Evolutionary conservation across 2,113 vertebrate species (phyloP).

Genomic region (Pao palembangensis): DNA sequence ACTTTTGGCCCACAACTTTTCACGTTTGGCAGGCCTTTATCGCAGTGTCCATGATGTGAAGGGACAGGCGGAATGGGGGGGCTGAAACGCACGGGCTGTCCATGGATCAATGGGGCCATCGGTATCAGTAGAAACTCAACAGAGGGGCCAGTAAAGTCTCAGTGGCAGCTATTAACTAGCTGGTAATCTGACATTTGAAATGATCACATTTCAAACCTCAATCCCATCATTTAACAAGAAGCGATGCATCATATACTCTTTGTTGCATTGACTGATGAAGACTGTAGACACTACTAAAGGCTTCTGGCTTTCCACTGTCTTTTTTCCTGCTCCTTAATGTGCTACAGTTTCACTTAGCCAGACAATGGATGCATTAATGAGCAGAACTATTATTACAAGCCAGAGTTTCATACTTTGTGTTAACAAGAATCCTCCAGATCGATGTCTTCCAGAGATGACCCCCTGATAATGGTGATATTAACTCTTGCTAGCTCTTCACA

Average conservation of each 20-base stretch:
- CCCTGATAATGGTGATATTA: conserved; percentile 56
- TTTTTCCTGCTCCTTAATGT: conserved; percentile 4
- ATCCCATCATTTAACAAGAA: conserved; percentile 2
- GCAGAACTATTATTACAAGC: conserved; percentile 24
- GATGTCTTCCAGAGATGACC: conserved; percentile 57
- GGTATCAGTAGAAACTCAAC: conserved; percentile 57
- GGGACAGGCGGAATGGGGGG: conserved; percentile 33
- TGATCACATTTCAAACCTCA: conserved; percentile 30
- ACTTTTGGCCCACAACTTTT: conserved; percentile 78
- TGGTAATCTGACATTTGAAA: conserved; percentile 43
- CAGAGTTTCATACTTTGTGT: conserved; percentile 35
- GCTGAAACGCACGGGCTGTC: conserved; percentile 39
- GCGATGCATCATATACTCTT: conserved; percentile 11
- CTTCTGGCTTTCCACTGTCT: conserved; percentile 6
- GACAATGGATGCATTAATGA: conserved; percentile 25
- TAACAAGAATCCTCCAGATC: conserved; percentile 46
- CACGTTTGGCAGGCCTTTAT: conserved; percentile 74
- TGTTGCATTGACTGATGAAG: conserved; percentile 10
- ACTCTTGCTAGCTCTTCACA: conserved; percentile 52
- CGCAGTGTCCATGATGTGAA: conserved; percentile 63
- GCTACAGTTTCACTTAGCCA: conserved; percentile 14
- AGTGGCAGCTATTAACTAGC: conserved; percentile 5
- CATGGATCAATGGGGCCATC: conserved; percentile 68
- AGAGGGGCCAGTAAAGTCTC: conserved; percentile 33
- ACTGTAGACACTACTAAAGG: not conserved